Base-by-base conservation (phyloP, 1,140 invertebrate genomes). In the Drosophila pallidifrons region DNA sequence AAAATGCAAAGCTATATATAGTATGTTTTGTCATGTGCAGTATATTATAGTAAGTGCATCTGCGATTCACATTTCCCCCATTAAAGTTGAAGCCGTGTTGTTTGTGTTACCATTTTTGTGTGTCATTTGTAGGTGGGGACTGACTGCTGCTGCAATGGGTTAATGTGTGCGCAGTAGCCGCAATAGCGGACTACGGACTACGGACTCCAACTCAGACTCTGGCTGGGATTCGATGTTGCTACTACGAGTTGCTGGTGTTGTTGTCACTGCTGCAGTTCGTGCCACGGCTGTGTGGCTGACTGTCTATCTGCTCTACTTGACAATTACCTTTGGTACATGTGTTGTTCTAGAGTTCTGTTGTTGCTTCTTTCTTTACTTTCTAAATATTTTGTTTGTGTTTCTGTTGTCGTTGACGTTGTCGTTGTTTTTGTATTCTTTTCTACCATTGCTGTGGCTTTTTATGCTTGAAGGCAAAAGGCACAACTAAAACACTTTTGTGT, bases 281-380 rank as follows among this genome's bases (percentile, higher is more conserved):
- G 81, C 81, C 76, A 71, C 79, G 66, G 49, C 65, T 74, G 65
- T 74, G 65, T 58, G 65, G 46, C 79, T 58, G 65, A 41, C 79
- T 87, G 35, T 47, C 43, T 58, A 41, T 85, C 70, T 88, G 85
- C 85, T 87, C 83, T 87, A 87, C 83, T 89, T 89, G 85, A 88
- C 85, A 88, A 88, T 88, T 88, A 88, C 85, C 85, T 88, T 85
- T 43, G 85, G 70, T 88, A 89, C 85, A 88, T 85, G 67, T 88
- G 83, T 88, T 72, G 81, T 77, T 54, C 79, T 63, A 76, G 65
- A 60, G 66, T 71, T 41, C 46, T 52, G 41, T 54, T 67, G 46
- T 51, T 74, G 65, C 79, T 82, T 79, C 81, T 85, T 75, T 83
- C 83, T 88, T 89, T 89, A 81, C 85, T 88, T 88, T 88, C 85